Base-by-base conservation (phyloP, 1,140 invertebrate genomes). In the Anadara kagoshimensis region DNA sequence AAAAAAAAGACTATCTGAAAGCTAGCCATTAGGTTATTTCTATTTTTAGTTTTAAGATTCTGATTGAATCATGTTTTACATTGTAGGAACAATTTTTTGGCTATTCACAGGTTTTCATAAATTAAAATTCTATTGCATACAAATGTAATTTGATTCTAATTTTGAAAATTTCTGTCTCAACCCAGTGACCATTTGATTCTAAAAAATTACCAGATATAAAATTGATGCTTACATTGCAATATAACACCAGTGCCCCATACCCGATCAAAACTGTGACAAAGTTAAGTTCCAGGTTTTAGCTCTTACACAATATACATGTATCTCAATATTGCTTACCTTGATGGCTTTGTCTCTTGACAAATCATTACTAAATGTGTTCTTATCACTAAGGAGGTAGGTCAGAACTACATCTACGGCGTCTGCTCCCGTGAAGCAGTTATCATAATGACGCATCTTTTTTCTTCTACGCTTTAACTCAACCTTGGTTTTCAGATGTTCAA, bases 361-460 rank as follows among this genome's bases (percentile, higher is more conserved):
- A 67, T 87, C 83, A 45, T 79, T 78, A 57, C 81, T 82, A 54
- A 84, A 86, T 18, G 78, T 85, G 22, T 83, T 81, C 26, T 79
- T 81, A 56, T 88, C 85, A 76, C 78, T 82, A 0, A 85, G 78
- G n/a, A 89, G 78, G 69, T 85, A 85, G 53, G 84, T 80, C 20
- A 87, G 73, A 14, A 89, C 84, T 29, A 86, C 82, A 78, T 90
- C 87, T 12, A 92, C 89, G 36, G 91, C 91, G 80, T 92, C 90
- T 16, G 84, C 82, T 5, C 90, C 91, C 8, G 89, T 89, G 78
- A 92, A 92, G 76, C 90, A 91, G 73, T 89, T 86, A 36, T 91
- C 87, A 82, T 90, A 90, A 44, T 82, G 82, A 65, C 85, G 82
- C 74, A 92, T 84, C 53, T 89, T 88, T 54, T 87, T 78, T 24